Conservation (phyloP, 2,888 invertebrate genomes). For the Drepana falcataria region DNA sequence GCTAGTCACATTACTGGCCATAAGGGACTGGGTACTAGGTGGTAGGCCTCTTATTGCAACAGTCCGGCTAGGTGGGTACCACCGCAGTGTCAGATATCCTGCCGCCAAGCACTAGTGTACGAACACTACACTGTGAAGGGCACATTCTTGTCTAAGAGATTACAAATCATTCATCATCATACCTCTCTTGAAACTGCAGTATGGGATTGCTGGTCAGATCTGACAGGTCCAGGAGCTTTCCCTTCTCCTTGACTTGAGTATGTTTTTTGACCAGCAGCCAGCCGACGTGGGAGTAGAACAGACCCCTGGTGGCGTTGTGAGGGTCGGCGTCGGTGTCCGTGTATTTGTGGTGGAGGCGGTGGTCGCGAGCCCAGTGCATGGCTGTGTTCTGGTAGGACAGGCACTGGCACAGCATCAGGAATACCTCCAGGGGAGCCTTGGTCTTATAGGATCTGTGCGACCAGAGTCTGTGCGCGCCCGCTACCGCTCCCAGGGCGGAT, state of each 20-base stretch:
- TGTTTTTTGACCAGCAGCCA: constrained; percentile 88
- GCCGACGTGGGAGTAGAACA: constrained; percentile 90
- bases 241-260: constrained; percentile 83
- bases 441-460: constrained; percentile 20
- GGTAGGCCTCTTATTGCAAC: no score
- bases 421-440: constrained; percentile 20
- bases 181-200: constrained; percentile 83
- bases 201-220: constrained; percentile 84
- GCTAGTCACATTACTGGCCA: no score
- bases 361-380: constrained; percentile 75
- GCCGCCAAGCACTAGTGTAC: no score
- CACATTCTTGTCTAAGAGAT: no score
- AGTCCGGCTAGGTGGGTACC: no score
- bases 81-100: no score
- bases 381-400: constrained; percentile 54
- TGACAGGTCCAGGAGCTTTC: constrained; percentile 82
- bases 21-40: no score
- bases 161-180: constrained; percentile 4
- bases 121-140: no score
- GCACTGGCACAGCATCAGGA: constrained; percentile 18
- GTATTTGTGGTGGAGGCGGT: constrained; percentile 67
- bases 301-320: constrained; percentile 85
- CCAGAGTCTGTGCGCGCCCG: constrained; percentile 17
- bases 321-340: constrained; percentile 52
- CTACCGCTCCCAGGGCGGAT: neutral